Conservation (phyloP, 2,113 vertebrate genomes). For the Vulpes vulpes region DNA sequence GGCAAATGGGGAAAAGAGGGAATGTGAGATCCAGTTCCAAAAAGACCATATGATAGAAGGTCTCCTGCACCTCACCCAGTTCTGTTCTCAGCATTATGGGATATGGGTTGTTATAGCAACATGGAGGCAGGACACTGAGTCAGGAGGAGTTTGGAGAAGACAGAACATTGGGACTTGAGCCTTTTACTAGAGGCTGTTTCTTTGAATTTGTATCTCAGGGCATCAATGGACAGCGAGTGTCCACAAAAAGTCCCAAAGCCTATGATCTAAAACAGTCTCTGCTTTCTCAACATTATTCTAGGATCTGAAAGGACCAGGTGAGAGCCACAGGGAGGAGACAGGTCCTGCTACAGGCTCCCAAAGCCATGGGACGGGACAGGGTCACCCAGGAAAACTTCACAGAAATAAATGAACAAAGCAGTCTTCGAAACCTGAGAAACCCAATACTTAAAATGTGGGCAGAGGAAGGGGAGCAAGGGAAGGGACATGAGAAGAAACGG, state of each 20-base stretch:
- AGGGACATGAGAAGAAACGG: not conserved
- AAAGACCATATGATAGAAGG: not conserved
- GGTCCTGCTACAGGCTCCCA: not conserved
- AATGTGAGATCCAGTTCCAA: not conserved
- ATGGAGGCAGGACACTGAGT: not conserved
- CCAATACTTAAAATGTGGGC: not conserved
- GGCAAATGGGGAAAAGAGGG: not conserved
- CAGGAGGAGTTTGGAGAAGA: not conserved
- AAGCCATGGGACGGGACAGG: not conserved
- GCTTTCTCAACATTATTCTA: not conserved
- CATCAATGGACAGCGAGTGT: not conserved
- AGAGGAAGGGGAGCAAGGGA: not conserved
- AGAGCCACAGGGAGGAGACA: not conserved
- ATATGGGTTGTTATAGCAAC: not conserved
- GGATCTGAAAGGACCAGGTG: not conserved
- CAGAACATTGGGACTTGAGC: not conserved
- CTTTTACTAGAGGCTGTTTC: not conserved
- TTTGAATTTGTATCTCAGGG: not conserved
- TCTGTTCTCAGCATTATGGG: not conserved
- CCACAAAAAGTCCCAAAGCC: not conserved
- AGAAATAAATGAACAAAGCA: not conserved
- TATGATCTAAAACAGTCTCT: not conserved
- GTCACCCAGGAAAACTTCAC: not conserved
- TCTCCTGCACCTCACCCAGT: fast-evolving
- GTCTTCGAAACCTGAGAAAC: not conserved